phyloP scores from a whole-genome alignment of 2,797 vertebrate species.

The Buphagus erythrorhynchus region DNA sequence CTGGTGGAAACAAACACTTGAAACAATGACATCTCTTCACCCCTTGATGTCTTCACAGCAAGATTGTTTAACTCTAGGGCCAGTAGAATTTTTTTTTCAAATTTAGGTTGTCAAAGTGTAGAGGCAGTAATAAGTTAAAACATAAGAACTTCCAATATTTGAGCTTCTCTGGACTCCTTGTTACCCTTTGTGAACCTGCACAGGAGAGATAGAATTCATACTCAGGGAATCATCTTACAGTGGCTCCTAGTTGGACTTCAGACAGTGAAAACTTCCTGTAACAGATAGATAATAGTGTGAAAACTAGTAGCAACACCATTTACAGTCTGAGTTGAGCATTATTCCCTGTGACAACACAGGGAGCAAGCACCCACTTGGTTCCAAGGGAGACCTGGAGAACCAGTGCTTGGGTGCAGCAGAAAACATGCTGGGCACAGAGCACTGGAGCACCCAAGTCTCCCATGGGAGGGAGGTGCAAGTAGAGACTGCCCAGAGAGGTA shows the following conservation, averaged over 20 bases:
- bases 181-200: neutral
- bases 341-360: neutral
- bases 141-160: neutral
- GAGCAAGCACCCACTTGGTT: accelerated
- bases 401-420: neutral
- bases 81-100: neutral
- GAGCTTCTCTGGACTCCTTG: neutral
- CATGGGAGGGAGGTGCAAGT: accelerated
- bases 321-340: neutral
- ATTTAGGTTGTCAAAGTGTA: neutral
- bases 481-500: neutral
- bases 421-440: neutral
- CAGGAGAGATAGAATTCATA: neutral
- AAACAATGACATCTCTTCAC: neutral
- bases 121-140: neutral
- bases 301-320: neutral
- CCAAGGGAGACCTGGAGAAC: neutral
- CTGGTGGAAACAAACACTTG: neutral
- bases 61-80: neutral
- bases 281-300: neutral
- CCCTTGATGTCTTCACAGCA: neutral
- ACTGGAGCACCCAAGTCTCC: accelerated
- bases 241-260: neutral
- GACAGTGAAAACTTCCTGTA: neutral
- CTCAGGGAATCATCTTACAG: neutral